Conservation (phyloP, 92 coral and sea anemone species). For the Pocillopora meandrina region DNA sequence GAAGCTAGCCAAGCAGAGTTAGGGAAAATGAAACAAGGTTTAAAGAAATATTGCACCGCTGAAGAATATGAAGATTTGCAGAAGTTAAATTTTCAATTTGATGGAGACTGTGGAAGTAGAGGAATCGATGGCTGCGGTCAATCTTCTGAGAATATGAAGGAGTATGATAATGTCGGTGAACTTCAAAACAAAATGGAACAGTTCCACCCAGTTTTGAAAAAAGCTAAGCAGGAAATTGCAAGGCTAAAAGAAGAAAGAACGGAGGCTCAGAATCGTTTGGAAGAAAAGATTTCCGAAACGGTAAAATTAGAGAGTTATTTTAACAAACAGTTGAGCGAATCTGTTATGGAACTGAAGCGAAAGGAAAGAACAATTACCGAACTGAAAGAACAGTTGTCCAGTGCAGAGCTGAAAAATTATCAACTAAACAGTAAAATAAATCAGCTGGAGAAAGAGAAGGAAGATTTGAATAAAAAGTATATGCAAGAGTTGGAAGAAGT, state of each 20-base stretch:
- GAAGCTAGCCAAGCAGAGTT: slow-evolving; percentile 18
- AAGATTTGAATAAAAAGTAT: not conserved
- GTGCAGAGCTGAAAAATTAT: not conserved
- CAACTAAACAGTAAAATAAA: not conserved
- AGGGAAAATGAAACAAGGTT: slow-evolving; percentile 7
- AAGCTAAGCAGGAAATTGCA: slow-evolving; percentile 13
- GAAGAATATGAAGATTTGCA: slow-evolving; percentile 38
- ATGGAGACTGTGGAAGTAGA: not conserved
- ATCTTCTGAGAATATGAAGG: not conserved
- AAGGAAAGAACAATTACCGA: not conserved
- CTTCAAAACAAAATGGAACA: not conserved
- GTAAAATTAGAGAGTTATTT: not conserved
- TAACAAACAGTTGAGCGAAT: not conserved
- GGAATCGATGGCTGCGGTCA: not conserved
- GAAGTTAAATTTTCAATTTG: slow-evolving; percentile 8
- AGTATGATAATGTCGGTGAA: not conserved
- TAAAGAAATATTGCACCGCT: slow-evolving; percentile 31
- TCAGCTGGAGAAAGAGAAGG: slow-evolving; percentile 10
- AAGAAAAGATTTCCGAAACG: slow-evolving; percentile 11
- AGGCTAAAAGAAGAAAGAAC: slow-evolving; percentile 17
- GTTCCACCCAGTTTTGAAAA: slow-evolving; percentile 25
- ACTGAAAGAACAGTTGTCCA: not conserved
- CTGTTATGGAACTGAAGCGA: slow-evolving; percentile 4
- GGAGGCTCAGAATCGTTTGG: slow-evolving; percentile 12
- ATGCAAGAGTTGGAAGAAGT: not conserved